A percentile compares a stretch with the other conserved stretches of the same genome.
These are phyloP conservation scores for Epizoanthus illoricatus DNA, from an alignment of 92 coral and sea anemone species.

Conservation along the genomic window DNA sequence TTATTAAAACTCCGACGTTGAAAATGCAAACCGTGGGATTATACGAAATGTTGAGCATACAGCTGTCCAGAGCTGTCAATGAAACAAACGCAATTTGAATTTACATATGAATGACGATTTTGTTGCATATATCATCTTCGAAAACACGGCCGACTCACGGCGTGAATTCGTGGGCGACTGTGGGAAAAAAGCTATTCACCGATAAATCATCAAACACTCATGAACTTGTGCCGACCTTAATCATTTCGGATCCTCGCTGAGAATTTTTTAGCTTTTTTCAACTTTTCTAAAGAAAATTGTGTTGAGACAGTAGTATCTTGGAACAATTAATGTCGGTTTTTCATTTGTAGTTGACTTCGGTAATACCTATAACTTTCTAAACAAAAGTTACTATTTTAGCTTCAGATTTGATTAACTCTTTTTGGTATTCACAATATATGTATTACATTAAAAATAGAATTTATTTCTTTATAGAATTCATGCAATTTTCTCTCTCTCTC, in stretches of 20 bases:
- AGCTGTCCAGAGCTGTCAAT: slow-evolving; percentile 35
- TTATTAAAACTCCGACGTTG: neutral
- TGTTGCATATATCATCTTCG: neutral
- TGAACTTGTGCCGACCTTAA: neutral
- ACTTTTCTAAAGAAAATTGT: no score
- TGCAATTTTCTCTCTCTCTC: neutral
- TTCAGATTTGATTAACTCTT: neutral
- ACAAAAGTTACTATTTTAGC: no score
- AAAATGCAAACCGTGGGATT: slow-evolving; percentile 27
- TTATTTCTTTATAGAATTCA: neutral
- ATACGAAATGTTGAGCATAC: slow-evolving; percentile 19
- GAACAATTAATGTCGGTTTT: neutral
- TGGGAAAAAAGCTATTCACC: neutral
- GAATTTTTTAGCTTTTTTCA: no score
- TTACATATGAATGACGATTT: slow-evolving; percentile 32
- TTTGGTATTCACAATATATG: neutral
- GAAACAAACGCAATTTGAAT: neutral
- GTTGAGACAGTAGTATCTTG: neutral
- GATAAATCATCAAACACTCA: neutral
- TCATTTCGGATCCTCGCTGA: no score
- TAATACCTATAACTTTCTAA: no score
- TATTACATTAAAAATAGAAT: neutral
- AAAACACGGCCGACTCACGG: neutral
- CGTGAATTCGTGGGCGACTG: slow-evolving; percentile 33
- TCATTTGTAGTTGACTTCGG: neutral